Evolutionary conservation across 92 coral and sea anemone species (phyloP).

Genomic region (Porites divaricata): DNA sequence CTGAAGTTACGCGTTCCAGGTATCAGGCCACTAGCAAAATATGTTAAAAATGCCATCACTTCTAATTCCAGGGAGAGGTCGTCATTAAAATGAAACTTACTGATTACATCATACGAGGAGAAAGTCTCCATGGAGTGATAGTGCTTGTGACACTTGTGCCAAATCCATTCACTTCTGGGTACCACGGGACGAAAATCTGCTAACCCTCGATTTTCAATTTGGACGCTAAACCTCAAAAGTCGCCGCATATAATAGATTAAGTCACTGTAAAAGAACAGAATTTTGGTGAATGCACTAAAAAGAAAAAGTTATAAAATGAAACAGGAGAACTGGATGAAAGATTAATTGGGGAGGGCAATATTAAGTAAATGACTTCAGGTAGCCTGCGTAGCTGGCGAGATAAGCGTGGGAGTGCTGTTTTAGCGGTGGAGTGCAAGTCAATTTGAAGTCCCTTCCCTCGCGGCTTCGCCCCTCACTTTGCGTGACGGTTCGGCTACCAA

Average conservation of each 20-base stretch:
- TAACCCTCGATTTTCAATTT: constrained; percentile 84
- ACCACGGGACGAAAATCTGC: constrained; percentile 74
- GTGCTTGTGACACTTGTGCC: constrained; percentile 92
- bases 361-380: neutral
- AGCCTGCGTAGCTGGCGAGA: no score
- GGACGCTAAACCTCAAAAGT: constrained; percentile 81
- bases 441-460: no score
- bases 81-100: constrained; percentile 13
- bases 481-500: no score
- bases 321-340: neutral
- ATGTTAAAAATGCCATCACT: neutral
- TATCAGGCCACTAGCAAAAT: no score
- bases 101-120: constrained; percentile 76
- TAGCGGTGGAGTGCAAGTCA: no score
- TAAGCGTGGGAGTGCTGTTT: no score
- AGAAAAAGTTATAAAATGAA: no score
- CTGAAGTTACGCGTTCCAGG: no score
- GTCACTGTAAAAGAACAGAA: neutral
- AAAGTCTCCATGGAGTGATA: constrained; percentile 95
- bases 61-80: neutral
- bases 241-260: constrained; percentile 48
- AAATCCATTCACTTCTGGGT: constrained; percentile 75
- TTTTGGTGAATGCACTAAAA: neutral
- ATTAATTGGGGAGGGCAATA: neutral
- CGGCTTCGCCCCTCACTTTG: no score